Evolutionary conservation across 2,888 invertebrate species (phyloP).

Genomic region (Nemotelus pantherinus): DNA sequence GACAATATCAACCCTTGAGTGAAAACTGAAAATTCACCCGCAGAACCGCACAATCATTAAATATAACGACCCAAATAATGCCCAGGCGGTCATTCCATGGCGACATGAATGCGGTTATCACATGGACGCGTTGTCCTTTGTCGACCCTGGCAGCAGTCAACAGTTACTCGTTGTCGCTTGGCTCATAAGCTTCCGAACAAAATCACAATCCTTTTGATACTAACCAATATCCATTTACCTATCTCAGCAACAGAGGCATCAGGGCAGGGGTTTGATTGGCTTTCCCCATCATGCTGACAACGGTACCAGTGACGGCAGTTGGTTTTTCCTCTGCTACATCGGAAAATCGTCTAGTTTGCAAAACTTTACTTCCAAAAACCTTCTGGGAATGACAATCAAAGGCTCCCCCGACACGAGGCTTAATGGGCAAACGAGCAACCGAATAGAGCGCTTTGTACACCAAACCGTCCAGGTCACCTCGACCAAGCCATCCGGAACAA

Average conservation of each 20-base stretch:
- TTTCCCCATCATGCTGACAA: no score
- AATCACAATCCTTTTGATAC: conserved; percentile 21
- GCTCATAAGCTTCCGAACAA: background rate
- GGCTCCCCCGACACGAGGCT: background rate
- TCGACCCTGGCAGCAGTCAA: background rate
- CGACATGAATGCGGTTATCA: conserved; percentile 14
- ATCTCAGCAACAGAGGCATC: background rate
- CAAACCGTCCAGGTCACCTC: background rate
- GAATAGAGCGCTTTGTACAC: background rate
- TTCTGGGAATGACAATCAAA: conserved; percentile 28
- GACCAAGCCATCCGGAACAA: background rate
- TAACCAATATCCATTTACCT: conserved; percentile 15
- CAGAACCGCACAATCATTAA: no score
- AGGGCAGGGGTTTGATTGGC: background rate
- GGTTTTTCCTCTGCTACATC: background rate
- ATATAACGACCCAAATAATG: no score
- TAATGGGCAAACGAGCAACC: background rate
- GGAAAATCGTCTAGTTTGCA: conserved; percentile 16
- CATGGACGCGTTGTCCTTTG: background rate
- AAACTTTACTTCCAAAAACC: conserved; percentile 4
- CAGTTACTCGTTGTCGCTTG: no score
- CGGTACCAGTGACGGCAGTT: no score
- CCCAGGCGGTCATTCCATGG: background rate
- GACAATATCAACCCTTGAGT: no score
- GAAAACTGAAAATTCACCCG: no score